A percentile compares a stretch with the other conserved stretches of the same genome.
These are phyloP conservation scores for Kryphioiulus occultus DNA, from an alignment of 2,888 invertebrate species.

Conservation along the genomic window DNA sequence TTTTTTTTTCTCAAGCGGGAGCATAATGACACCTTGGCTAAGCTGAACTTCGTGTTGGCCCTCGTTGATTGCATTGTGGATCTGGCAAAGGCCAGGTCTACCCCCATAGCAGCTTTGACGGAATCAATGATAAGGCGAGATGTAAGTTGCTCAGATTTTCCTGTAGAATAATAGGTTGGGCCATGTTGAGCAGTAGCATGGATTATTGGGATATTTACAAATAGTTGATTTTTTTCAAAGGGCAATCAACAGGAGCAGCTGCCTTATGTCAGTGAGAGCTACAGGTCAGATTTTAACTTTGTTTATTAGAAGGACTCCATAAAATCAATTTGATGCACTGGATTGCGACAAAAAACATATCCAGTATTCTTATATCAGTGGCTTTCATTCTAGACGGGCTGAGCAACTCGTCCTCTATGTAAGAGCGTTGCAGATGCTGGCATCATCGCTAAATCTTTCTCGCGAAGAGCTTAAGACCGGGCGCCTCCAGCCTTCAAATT, in stretches of 20 bases:
- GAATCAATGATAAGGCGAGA: constrained; percentile 55
- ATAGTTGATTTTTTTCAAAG: constrained; percentile 9
- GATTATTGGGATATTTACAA: neutral
- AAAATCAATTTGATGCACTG: too few relatives aligned
- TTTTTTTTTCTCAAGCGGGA: constrained; percentile 72
- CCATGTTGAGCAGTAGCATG: neutral
- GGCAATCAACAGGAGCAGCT: constrained; percentile 50
- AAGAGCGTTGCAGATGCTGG: constrained; percentile 89
- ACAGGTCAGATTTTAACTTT: constrained; percentile 49
- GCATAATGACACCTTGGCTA: constrained; percentile 96
- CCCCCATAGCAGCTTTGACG: constrained; percentile 55
- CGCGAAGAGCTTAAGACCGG: constrained; percentile 84
- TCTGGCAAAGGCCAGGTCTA: constrained; percentile 61
- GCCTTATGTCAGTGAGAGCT: constrained; percentile 48
- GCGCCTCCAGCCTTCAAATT: constrained; percentile 86
- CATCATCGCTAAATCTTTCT: constrained; percentile 91
- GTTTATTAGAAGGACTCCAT: too few relatives aligned
- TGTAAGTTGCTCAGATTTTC: neutral
- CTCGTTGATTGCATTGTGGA: constrained; percentile 94
- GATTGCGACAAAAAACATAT: neutral
- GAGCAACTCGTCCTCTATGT: constrained; percentile 88
- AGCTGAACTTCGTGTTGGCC: constrained; percentile 95
- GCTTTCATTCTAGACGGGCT: constrained; percentile 65
- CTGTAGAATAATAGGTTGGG: neutral
- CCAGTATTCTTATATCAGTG: neutral